Percentiles rank a stretch among this genome's conserved stretches.
phyloP scores from a whole-genome alignment of 2,113 vertebrate species.

The Chlamydotis undulata region DNA sequence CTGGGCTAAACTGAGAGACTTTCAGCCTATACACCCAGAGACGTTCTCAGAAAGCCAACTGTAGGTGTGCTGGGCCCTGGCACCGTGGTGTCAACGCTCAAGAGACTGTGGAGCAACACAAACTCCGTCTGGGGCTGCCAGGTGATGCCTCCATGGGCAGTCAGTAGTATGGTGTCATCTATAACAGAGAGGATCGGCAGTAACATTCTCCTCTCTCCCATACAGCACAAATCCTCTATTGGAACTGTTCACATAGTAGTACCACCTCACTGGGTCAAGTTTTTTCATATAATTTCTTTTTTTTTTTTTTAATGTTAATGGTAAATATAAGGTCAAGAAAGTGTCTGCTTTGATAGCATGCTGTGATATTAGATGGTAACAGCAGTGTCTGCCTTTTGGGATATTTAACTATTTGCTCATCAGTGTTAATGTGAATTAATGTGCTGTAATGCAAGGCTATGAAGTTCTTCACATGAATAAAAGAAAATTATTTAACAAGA shows the following conservation, averaged over 20 bases:
- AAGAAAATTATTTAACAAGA: neutral
- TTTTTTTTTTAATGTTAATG: neutral
- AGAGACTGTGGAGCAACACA: accelerated
- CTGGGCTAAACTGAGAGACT: neutral
- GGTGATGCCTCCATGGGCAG: neutral
- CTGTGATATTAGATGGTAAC: neutral
- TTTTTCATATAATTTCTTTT: neutral
- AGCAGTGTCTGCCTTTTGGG: neutral
- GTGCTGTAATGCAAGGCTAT: neutral
- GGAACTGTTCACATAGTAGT: neutral
- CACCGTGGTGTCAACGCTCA: accelerated
- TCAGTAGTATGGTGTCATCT: neutral
- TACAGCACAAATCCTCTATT: neutral
- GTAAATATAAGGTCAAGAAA: neutral
- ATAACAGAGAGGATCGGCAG: neutral
- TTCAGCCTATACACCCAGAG: neutral
- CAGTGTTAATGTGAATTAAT: neutral
- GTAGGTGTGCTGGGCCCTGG: accelerated
- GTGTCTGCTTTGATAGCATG: neutral
- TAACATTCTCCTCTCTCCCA: neutral
- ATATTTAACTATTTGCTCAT: neutral
- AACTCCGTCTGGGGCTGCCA: neutral
- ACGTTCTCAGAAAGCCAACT: accelerated
- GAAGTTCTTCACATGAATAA: neutral
- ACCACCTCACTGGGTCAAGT: neutral